These are phyloP conservation scores for Solenopsis fugax DNA, from an alignment of 1,140 invertebrate species.

Conservation along the genomic window DNA sequence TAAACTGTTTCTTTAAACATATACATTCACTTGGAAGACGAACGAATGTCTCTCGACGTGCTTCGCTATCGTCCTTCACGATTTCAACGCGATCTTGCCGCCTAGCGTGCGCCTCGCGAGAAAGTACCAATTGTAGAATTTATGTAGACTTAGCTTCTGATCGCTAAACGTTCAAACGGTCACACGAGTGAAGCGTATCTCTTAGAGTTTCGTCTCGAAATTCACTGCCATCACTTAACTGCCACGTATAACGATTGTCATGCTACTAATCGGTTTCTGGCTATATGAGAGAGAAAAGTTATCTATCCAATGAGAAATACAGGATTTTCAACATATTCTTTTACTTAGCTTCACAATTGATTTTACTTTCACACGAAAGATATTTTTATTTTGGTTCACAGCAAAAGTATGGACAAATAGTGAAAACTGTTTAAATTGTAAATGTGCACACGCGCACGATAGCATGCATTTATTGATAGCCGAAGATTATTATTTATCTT, in stretches of 20 bases:
- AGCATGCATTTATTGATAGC: neutral
- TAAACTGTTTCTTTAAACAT: constrained; percentile 22
- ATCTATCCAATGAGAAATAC: neutral
- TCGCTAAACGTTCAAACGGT: neutral
- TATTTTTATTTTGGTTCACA: constrained; percentile 1
- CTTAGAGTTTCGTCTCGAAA: constrained; percentile 21
- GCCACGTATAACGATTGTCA: constrained; percentile 15
- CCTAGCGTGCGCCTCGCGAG: constrained; percentile 32
- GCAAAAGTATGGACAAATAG: constrained; percentile 12
- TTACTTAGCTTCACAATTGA: constrained; percentile 6
- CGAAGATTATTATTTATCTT: constrained; percentile 57
- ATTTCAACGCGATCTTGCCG: constrained; percentile 39
- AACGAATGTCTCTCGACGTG: constrained; percentile 39
- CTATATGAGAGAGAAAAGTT: neutral
- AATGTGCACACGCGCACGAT: neutral
- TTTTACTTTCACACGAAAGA: neutral
- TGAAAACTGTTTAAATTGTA: constrained; percentile 20
- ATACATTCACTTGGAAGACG: neutral
- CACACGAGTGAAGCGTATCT: constrained; percentile 40
- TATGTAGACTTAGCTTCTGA: constrained; percentile 35
- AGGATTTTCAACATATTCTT: constrained; percentile 12
- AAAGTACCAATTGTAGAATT: constrained; percentile 52
- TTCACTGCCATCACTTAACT: constrained; percentile 38
- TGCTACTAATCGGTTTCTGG: neutral
- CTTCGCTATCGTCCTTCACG: constrained; percentile 37